These are phyloP conservation scores for Pseudopipra pipra DNA, from an alignment of 2,113 vertebrate species.

Conservation along the genomic window DNA sequence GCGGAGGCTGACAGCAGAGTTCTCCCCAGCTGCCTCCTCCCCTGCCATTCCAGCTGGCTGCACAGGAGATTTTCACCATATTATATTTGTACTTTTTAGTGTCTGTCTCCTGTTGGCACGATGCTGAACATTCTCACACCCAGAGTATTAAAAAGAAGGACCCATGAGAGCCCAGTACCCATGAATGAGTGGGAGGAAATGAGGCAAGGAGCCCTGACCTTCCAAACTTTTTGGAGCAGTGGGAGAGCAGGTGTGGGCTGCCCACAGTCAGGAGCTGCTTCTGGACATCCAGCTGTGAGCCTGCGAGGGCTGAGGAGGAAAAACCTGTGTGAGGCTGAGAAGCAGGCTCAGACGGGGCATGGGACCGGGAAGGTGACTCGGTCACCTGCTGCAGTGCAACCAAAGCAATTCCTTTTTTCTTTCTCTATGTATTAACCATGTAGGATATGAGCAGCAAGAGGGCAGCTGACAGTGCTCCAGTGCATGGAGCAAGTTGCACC, in stretches of 20 bases:
- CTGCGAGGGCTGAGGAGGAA: neutral
- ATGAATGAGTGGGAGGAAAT: neutral
- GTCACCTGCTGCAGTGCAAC: accelerated
- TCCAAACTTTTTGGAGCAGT: neutral
- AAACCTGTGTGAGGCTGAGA: neutral
- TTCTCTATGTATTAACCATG: neutral
- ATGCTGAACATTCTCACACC: neutral
- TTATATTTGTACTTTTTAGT: constrained; percentile 41
- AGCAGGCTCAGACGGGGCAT: neutral
- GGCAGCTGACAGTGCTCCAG: neutral
- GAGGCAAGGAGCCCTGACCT: neutral
- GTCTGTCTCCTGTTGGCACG: neutral
- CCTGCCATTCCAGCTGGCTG: neutral
- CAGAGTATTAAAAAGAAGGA: neutral
- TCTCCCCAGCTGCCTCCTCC: neutral
- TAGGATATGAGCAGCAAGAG: neutral
- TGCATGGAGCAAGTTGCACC: neutral
- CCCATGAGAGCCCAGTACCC: neutral
- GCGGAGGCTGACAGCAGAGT: neutral
- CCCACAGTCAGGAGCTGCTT: neutral
- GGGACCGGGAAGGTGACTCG: neutral
- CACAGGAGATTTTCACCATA: neutral
- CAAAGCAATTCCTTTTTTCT: neutral
- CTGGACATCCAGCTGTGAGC: neutral
- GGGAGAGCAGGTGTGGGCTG: neutral